Evolutionary conservation across 1,140 invertebrate genomes (phyloP), one percentile per base, ranked within the genome.

Genomic region (honey bee (Apis mellifera)): DNA sequence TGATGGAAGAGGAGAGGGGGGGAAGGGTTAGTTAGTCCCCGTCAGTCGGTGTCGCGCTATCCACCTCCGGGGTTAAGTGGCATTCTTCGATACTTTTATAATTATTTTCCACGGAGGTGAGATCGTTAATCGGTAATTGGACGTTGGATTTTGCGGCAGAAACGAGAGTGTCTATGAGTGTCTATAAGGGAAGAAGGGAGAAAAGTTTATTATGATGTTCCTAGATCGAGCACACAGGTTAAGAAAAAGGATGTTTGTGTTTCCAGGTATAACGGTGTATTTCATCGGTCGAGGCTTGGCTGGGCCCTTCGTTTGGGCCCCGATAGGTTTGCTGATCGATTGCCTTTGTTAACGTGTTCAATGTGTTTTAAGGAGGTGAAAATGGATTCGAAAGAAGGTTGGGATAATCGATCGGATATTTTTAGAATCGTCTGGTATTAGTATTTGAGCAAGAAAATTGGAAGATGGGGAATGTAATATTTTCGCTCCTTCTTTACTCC

Each of bases 81-180:
- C 86, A 86, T 86, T 89, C 85, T 70, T 77, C 60, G 78, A 23
- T 82, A 89, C 75, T 89, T 90, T 90, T 90, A 86, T 88, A 89
- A 89, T 88, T 83, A 88, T 90, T 90, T 80, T 86, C 86, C 69
- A 78, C 84, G 78, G 84, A 79, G 83, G 86, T 79, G 82, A 89
- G 87, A 89, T 89, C 85, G 85, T 89, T 89, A 88, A 89, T 89
- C 88, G 83, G 86, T 84, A 88, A 89, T 89, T 88, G 88, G 87
- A 88, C 85, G 85, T 42, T 78, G 69, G 82, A 75, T 78, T 66
- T 84, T 75, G 60, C 52, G 52, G 65, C 5, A 50, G 62, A 78
- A 86, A 88, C 85, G 72, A 86, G 85, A 71, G 71, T 62, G 69
- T 71, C 77, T 57, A 60, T 54, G 54, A 26, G 19, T 42, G 0